Conservation (phyloP, 2,797 vertebrate species). For the Hydrophis major region DNA sequence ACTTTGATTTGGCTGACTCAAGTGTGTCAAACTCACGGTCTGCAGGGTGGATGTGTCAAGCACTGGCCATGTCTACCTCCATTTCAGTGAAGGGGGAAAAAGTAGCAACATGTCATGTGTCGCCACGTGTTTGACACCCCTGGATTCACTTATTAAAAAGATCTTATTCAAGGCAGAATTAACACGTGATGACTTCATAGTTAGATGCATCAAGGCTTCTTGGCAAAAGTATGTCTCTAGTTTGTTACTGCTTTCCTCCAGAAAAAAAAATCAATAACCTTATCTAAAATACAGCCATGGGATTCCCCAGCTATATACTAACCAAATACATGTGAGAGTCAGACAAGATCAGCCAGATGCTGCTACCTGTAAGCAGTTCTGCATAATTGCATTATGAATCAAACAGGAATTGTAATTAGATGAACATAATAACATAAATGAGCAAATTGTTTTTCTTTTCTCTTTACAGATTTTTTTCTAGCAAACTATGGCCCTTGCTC, state of each 20-base stretch:
- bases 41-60: too few relatives aligned
- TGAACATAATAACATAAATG: constrained; percentile 30
- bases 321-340: not conserved
- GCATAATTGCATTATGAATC: not conserved
- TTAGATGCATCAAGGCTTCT: not conserved
- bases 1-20: not conserved
- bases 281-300: not conserved
- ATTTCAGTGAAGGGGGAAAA: too few relatives aligned
- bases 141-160: not conserved
- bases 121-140: too few relatives aligned
- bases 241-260: not conserved
- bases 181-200: not conserved
- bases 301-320: not conserved
- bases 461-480: not conserved
- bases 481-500: not conserved
- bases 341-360: not conserved
- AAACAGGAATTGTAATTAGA: constrained; percentile 41
- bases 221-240: not conserved
- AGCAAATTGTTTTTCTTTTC: not conserved
- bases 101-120: too few relatives aligned
- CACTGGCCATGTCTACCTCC: too few relatives aligned
- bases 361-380: not conserved
- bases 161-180: not conserved
- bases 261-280: not conserved
- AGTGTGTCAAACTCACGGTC: too few relatives aligned